Conservation (phyloP, 1,140 invertebrate species). For the Rhizoglyphus robini region DNA sequence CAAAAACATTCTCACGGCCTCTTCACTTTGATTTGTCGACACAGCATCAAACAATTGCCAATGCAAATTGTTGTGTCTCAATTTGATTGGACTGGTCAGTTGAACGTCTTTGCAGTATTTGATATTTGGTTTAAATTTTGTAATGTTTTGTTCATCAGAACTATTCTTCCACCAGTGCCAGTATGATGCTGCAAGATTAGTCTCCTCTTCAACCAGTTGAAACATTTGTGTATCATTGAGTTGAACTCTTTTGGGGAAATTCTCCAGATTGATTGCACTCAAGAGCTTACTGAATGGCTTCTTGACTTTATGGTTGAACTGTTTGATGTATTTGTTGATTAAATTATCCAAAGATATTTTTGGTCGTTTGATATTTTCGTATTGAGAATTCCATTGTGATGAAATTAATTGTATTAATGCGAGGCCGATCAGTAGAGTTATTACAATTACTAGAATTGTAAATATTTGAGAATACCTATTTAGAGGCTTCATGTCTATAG, state of each 20-base stretch:
- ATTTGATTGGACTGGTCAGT: background rate
- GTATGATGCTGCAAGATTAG: slow-evolving; percentile 1
- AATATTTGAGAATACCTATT: too few species aligned
- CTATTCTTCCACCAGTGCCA: background rate
- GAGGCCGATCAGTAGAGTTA: too few species aligned
- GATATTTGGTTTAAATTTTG: background rate
- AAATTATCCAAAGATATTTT: too few species aligned
- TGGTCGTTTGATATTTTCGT: too few species aligned
- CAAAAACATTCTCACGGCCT: slow-evolving; percentile 53
- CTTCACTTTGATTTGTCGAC: slow-evolving; percentile 35
- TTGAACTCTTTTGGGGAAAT: background rate
- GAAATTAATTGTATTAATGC: too few species aligned
- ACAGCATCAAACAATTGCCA: slow-evolving; percentile 79
- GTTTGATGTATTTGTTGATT: too few species aligned
- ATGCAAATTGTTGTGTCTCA: slow-evolving; percentile 57
- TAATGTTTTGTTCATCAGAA: background rate
- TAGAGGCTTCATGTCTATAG: too few species aligned
- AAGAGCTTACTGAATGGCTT: too few species aligned
- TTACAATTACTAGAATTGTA: too few species aligned
- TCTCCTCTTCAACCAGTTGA: background rate
- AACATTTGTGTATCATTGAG: background rate
- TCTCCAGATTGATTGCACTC: too few species aligned
- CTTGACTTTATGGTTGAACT: too few species aligned
- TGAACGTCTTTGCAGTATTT: background rate
- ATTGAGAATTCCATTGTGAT: too few species aligned